Base-by-base conservation (phyloP, 2,888 invertebrate genomes). In the Oscheius sp. region DNA sequence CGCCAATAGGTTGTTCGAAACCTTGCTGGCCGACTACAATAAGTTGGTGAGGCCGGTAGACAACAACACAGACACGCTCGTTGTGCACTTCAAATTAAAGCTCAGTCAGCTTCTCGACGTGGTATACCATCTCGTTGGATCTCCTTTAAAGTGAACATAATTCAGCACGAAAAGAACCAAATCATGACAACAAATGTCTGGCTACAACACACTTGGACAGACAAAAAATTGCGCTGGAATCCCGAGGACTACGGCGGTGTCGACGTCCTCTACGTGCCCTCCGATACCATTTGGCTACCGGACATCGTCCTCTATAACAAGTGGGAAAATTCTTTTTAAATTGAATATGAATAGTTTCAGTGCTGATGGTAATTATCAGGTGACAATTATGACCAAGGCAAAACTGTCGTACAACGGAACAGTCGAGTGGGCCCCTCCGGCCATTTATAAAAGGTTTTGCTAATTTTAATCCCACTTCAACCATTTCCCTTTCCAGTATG, bases 21-120 rank as follows among this genome's bases (percentile, higher is more conserved):
- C 55, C 53, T 58, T 68, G 0, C 66, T 78, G 41, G 45, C 84
- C 73, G 87, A 87, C 69, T 87, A 87, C 77, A 87, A 87, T 75
- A 87, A 87, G 75, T 75, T 87, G 43, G 88, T 88, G n/a, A 79
- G 88, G 21, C 88, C 88, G 3, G 88, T 88, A 43, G 79, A 85
- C 75, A 85, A 85, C 76, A 95, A 94, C 64, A 86, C 82, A 12
- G 89, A 90, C 78, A 89, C 89, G 23, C 87, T 91, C 55, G 89
- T 89, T 18, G 90, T 91, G 63, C 89, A 87, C 70, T 89, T 91
- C 80, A 90, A 91, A 46, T 88, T 91, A 72, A 92, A 96, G 79
- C 91, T 98, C 78, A 97, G 97, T 16, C 98, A 91, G 77, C 89
- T 91, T 75, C 89, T 91, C 55, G 91, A 91, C 82, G 90, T 91